Percentiles rank a stretch among this genome's conserved stretches.
phyloP scores from a whole-genome alignment of 2,113 vertebrate species.

The Riparia riparia region DNA sequence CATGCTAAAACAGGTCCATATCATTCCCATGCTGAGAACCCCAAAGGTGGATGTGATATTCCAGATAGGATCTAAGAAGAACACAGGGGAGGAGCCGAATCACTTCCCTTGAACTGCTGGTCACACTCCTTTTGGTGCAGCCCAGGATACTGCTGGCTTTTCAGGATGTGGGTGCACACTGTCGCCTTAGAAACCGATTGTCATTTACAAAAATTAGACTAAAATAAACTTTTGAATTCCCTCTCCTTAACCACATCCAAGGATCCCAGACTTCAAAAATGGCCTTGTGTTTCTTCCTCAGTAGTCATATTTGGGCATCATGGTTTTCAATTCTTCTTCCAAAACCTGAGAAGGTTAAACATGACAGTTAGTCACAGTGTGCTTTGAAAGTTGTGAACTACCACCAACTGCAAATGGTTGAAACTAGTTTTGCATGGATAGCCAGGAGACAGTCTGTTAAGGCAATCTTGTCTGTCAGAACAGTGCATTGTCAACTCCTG shows the following conservation, averaged over 20 bases:
- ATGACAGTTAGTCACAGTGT: background rate
- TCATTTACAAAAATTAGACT: background rate
- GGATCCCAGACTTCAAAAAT: background rate
- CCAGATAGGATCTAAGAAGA: background rate
- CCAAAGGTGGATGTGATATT: background rate
- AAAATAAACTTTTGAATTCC: background rate
- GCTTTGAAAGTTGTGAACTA: background rate
- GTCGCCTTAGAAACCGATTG: fast-evolving
- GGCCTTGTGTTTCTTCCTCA: background rate
- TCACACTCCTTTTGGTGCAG: background rate
- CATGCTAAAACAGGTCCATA: background rate
- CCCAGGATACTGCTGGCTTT: background rate
- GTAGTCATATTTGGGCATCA: background rate
- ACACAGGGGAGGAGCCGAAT: background rate
- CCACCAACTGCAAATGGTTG: background rate
- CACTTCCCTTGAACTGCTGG: background rate
- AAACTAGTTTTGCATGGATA: background rate
- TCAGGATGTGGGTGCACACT: background rate
- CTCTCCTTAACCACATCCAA: fast-evolving
- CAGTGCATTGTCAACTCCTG: background rate
- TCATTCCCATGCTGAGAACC: background rate
- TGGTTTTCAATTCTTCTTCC: background rate
- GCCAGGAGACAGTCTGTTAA: background rate
- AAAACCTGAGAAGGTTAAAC: background rate
- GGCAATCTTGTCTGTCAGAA: background rate